Evolutionary conservation across 2,113 vertebrate genomes (phyloP).

Genomic region (Pelodiscus sinensis): DNA sequence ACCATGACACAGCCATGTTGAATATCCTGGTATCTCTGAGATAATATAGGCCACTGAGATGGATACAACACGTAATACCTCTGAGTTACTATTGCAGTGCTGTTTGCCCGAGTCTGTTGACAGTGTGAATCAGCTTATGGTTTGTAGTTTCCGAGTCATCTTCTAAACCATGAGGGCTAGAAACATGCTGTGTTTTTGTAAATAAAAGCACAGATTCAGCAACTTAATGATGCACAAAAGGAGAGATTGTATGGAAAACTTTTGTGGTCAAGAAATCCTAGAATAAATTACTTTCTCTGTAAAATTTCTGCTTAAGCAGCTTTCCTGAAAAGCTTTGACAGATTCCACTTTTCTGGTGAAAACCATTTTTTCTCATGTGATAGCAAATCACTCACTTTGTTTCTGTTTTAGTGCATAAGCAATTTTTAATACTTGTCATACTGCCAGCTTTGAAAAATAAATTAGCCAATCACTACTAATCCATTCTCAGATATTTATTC

Average conservation of each 20-base stretch:
- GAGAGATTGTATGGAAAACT: not conserved
- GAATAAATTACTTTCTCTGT: not conserved
- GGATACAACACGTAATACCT: slow-evolving; percentile 12
- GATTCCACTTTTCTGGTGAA: not conserved
- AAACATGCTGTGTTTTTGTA: not conserved
- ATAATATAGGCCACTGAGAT: slow-evolving; percentile 11
- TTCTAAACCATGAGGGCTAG: not conserved
- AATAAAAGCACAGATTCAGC: not conserved
- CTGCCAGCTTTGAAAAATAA: not conserved
- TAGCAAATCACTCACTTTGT: not conserved
- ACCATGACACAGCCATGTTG: not conserved
- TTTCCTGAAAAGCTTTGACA: not conserved
- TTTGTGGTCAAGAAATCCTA: not conserved
- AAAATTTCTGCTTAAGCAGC: not conserved
- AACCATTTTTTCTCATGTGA: not conserved
- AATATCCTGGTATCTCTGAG: slow-evolving; percentile 30
- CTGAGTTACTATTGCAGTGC: slow-evolving; percentile 3
- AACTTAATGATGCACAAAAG: not conserved
- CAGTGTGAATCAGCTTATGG: not conserved
- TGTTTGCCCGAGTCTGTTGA: not conserved
- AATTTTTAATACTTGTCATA: not conserved
- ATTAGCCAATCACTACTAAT: slow-evolving; percentile 28
- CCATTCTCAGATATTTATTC: slow-evolving; percentile 22
- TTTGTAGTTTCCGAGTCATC: slow-evolving; percentile 2
- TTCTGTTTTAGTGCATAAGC: not conserved